Evolutionary conservation across 2,888 invertebrate species (phyloP).

Genomic region (Pheosia tremula): DNA sequence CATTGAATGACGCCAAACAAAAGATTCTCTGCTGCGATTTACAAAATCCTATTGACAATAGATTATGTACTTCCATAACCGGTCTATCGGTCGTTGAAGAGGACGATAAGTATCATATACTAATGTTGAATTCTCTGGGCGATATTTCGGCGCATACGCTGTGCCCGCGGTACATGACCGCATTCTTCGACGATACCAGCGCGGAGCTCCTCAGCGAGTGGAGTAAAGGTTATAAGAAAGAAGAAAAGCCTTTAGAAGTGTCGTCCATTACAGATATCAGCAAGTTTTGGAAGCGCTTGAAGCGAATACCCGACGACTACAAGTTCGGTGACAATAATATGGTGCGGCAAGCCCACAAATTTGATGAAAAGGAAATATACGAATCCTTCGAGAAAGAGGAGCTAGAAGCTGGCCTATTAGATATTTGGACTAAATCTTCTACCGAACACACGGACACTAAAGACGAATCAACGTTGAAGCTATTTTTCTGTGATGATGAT

Average conservation of each 20-base stretch:
- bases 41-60: constrained; percentile 58
- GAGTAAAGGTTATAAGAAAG: constrained; percentile 52
- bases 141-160: constrained; percentile 68
- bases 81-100: constrained; percentile 58
- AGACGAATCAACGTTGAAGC: constrained; percentile 30
- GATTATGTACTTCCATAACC: constrained; percentile 60
- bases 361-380: constrained; percentile 60
- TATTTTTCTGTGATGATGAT: constrained; percentile 39
- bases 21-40: constrained; percentile 61
- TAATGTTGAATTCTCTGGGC: constrained; percentile 73
- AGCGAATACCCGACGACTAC: constrained; percentile 55
- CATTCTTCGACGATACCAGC: constrained; percentile 62
- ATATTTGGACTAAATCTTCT: constrained; percentile 57
- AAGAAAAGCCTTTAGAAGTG: constrained; percentile 54
- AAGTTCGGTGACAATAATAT: constrained; percentile 43
- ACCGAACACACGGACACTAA: constrained; percentile 19
- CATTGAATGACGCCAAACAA: constrained; percentile 57
- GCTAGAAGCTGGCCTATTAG: constrained; percentile 62
- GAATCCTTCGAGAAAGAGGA: constrained; percentile 62
- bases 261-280: constrained; percentile 57
- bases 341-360: constrained; percentile 34
- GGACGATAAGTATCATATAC: constrained; percentile 57
- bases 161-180: constrained; percentile 60
- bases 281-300: constrained; percentile 58
- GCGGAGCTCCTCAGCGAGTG: constrained; percentile 60